Conservation (phyloP, 2,888 invertebrate genomes). For the Drosophila borborema region DNA sequence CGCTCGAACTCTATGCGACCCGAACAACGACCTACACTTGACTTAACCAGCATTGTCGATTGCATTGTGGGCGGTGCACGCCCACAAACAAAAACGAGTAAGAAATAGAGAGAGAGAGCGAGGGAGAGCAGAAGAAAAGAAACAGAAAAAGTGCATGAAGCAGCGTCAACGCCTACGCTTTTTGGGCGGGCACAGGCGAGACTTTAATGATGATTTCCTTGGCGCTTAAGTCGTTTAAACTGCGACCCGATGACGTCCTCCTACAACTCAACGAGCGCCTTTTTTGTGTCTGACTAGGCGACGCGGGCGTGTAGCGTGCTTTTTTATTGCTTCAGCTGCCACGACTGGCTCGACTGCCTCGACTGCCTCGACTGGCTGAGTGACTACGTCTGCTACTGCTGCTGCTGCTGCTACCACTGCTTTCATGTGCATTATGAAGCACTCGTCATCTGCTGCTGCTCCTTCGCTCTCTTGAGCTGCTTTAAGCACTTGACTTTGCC, state of each 20-base stretch:
- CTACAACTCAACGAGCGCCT: conserved; percentile 71
- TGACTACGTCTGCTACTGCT: conserved; percentile 48
- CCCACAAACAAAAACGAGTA: conserved; percentile 27
- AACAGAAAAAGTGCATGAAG: conserved; percentile 41
- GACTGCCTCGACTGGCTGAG: conserved; percentile 19
- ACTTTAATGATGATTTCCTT: conserved; percentile 83
- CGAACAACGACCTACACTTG: conserved; percentile 82
- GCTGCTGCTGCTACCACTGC: conserved; percentile 39
- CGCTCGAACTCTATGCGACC: conserved; percentile 55
- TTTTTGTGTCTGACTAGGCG: conserved; percentile 70
- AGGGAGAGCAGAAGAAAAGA: neutral
- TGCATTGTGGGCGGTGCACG: conserved; percentile 55
- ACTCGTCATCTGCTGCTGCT: conserved; percentile 50
- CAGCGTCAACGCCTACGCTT: conserved; percentile 58
- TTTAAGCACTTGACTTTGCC: conserved; percentile 81
- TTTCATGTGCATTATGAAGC: conserved; percentile 80
- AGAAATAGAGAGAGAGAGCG: too few relatives aligned
- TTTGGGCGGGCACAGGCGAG: conserved; percentile 53
- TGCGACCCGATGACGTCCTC: conserved; percentile 71
- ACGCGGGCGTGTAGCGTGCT: conserved; percentile 46
- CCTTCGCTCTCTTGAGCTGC: conserved; percentile 73
- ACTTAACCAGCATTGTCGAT: conserved; percentile 83
- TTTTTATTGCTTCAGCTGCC: conserved; percentile 61
- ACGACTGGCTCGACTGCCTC: conserved; percentile 9
- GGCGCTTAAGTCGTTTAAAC: conserved; percentile 82